A percentile compares a stretch with the other conserved stretches of the same genome.
phyloP scores from a whole-genome alignment of 2,888 invertebrate species.

The Fabriciana adippe region DNA sequence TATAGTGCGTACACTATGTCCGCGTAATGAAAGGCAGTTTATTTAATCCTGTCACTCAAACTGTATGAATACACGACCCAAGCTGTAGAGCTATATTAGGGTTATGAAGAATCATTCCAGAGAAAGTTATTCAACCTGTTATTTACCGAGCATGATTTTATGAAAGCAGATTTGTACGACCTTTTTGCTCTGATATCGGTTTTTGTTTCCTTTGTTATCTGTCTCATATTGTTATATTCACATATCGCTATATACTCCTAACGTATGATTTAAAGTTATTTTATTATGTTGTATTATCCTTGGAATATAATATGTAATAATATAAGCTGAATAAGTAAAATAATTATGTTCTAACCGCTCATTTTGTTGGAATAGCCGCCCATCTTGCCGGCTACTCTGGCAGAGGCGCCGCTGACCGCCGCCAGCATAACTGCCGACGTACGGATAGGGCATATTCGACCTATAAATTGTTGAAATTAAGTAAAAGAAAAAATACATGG shows the following conservation, averaged over 20 bases:
- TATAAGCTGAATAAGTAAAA: not conserved
- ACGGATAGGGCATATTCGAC: conserved; percentile 53
- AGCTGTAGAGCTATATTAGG: not conserved
- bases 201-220: too few species aligned
- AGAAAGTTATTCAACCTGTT: not conserved
- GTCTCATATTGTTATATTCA: too few species aligned
- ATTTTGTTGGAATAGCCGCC: conserved; percentile 89
- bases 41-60: conserved; percentile 13
- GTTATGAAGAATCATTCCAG: not conserved
- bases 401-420: conserved; percentile 81
- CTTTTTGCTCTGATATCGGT: too few species aligned
- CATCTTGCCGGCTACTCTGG: conserved; percentile 90
- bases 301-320: not conserved
- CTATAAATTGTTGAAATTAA: conserved; percentile 41
- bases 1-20: too few species aligned
- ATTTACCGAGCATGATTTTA: too few species aligned
- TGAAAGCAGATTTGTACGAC: too few species aligned
- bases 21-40: not conserved
- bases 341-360: conserved; percentile 83
- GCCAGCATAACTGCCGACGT: conserved; percentile 64
- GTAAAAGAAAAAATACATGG: too few species aligned
- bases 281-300: not conserved
- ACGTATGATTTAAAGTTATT: not conserved
- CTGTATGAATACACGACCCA: conserved; percentile 7
- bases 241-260: not conserved